Percentiles rank a stretch among this genome's conserved stretches.
phyloP scores from a whole-genome alignment of 2,797 vertebrate species.

The Diceros bicornis region DNA sequence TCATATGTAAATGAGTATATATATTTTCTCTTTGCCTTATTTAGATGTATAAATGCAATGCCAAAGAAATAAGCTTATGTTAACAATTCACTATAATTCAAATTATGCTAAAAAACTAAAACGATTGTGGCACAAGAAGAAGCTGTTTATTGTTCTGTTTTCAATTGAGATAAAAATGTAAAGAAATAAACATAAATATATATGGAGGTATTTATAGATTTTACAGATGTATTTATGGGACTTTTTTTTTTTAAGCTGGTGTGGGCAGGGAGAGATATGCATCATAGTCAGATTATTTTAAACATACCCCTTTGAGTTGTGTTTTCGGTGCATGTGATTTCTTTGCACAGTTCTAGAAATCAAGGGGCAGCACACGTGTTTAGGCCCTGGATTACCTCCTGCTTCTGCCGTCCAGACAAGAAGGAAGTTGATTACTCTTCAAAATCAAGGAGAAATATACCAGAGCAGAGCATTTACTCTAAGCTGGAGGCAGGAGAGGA shows the following conservation, averaged over 20 bases:
- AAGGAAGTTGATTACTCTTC: neutral
- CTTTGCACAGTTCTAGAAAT: neutral
- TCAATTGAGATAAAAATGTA: neutral
- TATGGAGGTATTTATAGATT: fast-evolving
- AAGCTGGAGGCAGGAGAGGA: neutral
- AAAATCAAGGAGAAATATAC: neutral
- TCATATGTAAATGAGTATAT: fast-evolving
- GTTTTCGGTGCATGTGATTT: neutral
- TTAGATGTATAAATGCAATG: fast-evolving
- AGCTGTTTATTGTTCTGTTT: neutral
- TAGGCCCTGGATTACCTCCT: fast-evolving
- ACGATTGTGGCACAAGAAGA: neutral
- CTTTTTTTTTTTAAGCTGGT: no score
- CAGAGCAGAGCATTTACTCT: neutral
- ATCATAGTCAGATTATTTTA: fast-evolving
- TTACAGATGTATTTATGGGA: fast-evolving
- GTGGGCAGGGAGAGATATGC: neutral
- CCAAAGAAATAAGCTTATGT: neutral
- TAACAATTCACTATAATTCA: neutral
- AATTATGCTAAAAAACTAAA: neutral
- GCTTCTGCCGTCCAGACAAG: neutral
- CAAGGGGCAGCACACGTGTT: no score
- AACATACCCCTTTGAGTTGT: fast-evolving
- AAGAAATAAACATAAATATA: neutral
- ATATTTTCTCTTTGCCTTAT: neutral